phyloP scores from a whole-genome alignment of 2,797 vertebrate genomes.

The Otus scops region DNA sequence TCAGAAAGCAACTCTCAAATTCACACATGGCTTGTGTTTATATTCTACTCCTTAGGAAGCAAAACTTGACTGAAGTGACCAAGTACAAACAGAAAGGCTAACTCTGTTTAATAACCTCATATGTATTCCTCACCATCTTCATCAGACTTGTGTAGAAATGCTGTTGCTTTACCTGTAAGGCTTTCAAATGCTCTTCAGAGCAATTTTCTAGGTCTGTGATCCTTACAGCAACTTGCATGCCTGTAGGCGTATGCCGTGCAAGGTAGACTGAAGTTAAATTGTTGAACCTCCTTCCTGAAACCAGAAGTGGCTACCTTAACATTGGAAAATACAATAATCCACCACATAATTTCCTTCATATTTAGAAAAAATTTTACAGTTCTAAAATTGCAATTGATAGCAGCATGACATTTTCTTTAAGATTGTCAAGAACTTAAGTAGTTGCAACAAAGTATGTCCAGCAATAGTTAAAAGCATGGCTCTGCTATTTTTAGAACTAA shows the following conservation, averaged over 20 bases:
- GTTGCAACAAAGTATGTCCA: background rate
- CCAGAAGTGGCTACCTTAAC: constrained; percentile 18
- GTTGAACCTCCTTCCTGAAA: constrained; percentile 89
- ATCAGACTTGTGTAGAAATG: background rate
- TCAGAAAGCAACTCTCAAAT: background rate
- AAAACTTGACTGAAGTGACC: background rate
- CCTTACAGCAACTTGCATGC: constrained; percentile 87
- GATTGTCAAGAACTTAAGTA: background rate
- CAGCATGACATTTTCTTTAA: background rate
- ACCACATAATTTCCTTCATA: background rate
- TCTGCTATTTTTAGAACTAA: background rate
- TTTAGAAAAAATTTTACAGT: background rate
- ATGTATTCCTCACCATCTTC: background rate
- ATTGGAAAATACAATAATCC: background rate
- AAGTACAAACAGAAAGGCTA: background rate
- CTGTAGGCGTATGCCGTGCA: constrained; percentile 89
- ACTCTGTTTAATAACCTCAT: background rate
- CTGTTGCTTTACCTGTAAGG: constrained; percentile 84
- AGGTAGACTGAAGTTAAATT: constrained; percentile 91
- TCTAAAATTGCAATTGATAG: background rate
- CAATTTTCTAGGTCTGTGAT: constrained; percentile 94
- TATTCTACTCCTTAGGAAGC: background rate
- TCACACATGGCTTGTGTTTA: background rate
- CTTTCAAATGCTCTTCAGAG: constrained; percentile 90
- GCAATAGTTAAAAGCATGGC: background rate